Evolutionary conservation across 2,888 invertebrate species (phyloP), one percentile per base, ranked within the genome.

Genomic region (Hirtodrosophila confusa): DNA sequence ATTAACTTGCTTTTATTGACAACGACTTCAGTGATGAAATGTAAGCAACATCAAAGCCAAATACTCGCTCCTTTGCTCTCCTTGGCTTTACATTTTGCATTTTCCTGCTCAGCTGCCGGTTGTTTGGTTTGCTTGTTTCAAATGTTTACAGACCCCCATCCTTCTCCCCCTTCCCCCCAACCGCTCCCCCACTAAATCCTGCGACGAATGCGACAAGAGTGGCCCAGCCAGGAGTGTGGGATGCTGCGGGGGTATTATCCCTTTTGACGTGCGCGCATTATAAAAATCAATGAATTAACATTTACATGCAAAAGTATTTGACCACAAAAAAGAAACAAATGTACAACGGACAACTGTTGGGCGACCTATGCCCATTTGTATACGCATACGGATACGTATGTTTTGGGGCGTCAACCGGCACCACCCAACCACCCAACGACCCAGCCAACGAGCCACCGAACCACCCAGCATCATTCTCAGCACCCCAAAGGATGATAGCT

Each of bases 231-330:
- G 49, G 27, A 10, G 33, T 23, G 29, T 39, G 7, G 40, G 3
- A 2, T 6, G 47, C 11, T 6, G 47, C 11, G 11, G 23, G 2
- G 9, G 62, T 17, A 58, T 70, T 69, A 83, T 83, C 80, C 83
- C 71, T 66, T 78, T 78, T 74, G 74, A 79, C 67, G 77, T 72
- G 75, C 61, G 73, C 78, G 75, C 84, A 83, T 83, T 80, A 83
- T 83, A 83, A 83, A 84, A 86, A 84, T 84, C 86, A 84, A 84
- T 84, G 83, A 86, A 84, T 86, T 86, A 83, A 83, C 83, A 83
- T 82, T 86, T 80, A 78, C 86, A 84, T 80, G 76, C 70, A 74
- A 68, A 86, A 84, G 86, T 83, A 84, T 84, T 86, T 83, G 86
- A 84, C 83, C 83, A 84, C 83, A 84, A 84, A 84, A 84, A 84